Evolutionary conservation across 2,888 invertebrate genomes (phyloP).

Genomic region (Drosophila neutralis): DNA sequence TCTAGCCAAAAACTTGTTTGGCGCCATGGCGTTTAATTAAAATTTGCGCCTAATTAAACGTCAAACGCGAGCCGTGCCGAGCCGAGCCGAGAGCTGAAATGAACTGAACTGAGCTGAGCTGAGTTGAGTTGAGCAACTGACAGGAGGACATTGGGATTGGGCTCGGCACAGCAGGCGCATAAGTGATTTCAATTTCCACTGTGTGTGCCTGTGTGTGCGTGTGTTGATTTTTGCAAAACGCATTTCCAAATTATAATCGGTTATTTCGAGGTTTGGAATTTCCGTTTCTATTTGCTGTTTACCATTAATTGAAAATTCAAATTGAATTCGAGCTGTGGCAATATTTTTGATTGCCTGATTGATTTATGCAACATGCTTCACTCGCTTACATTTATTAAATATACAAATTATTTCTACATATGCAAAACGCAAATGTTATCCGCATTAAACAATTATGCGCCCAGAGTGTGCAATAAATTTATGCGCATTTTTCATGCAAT

Average conservation of each 20-base stretch:
- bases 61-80: conserved; percentile 46
- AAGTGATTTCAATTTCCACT: conserved; percentile 54
- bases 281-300: conserved; percentile 17
- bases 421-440: not conserved
- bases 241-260: conserved; percentile 26
- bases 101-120: not conserved
- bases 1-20: conserved; percentile 60
- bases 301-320: conserved; percentile 57
- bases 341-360: conserved; percentile 28
- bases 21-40: conserved; percentile 71
- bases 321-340: conserved; percentile 41
- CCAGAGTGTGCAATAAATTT: conserved; percentile 15
- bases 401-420: not conserved
- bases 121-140: conserved; percentile 26
- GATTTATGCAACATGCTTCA: conserved; percentile 32
- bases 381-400: not conserved
- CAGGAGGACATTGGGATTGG: conserved; percentile 51
- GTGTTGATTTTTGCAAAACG: conserved; percentile 8
- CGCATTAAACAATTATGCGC: not conserved
- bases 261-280: conserved; percentile 33
- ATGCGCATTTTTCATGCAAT: not conserved
- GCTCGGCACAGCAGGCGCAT: conserved; percentile 56
- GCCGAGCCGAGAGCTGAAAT: not conserved
- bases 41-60: conserved; percentile 75
- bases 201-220: conserved; percentile 10